phyloP scores from a whole-genome alignment of 92 coral and sea anemone genomes.

The Porites cylindrica region DNA sequence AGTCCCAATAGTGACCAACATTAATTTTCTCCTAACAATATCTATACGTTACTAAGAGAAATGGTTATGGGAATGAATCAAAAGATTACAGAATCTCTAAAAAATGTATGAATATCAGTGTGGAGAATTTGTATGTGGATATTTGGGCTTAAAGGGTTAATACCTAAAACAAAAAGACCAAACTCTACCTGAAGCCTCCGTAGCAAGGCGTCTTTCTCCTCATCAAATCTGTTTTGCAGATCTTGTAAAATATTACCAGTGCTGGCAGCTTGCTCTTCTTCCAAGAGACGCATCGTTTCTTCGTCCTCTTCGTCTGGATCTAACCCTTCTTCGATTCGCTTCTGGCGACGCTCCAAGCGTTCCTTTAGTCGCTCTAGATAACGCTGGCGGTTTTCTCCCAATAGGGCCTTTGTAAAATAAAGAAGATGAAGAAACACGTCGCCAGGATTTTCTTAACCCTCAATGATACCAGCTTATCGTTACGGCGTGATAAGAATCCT shows the following conservation, averaged over 20 bases:
- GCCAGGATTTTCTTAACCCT: not conserved
- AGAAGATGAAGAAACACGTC: not conserved
- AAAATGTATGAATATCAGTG: too few species aligned
- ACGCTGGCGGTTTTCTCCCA: constrained; percentile 96
- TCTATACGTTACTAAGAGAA: too few species aligned
- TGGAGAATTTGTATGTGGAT: too few species aligned
- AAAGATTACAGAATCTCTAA: too few species aligned
- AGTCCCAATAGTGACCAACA: too few species aligned
- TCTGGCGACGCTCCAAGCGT: constrained; percentile 85
- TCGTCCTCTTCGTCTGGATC: constrained; percentile 93
- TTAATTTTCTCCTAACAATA: too few species aligned
- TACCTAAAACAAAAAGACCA: not conserved
- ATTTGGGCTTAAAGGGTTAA: too few species aligned
- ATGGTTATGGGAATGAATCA: too few species aligned
- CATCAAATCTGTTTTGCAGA: constrained; percentile 94
- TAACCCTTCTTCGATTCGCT: constrained; percentile 82
- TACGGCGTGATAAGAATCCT: too few species aligned
- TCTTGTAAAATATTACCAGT: constrained; percentile 93
- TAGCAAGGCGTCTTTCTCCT: constrained; percentile 90
- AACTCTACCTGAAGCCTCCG: constrained; percentile 82
- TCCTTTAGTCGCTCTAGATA: constrained; percentile 85
- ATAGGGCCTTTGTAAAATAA: constrained; percentile 57
- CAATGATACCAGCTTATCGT: not conserved
- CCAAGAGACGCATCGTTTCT: constrained; percentile 80
- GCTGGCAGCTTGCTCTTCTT: constrained; percentile 83